Evolutionary conservation across 2,888 invertebrate species (phyloP).

Genomic region (Cantharis flavilabris): DNA sequence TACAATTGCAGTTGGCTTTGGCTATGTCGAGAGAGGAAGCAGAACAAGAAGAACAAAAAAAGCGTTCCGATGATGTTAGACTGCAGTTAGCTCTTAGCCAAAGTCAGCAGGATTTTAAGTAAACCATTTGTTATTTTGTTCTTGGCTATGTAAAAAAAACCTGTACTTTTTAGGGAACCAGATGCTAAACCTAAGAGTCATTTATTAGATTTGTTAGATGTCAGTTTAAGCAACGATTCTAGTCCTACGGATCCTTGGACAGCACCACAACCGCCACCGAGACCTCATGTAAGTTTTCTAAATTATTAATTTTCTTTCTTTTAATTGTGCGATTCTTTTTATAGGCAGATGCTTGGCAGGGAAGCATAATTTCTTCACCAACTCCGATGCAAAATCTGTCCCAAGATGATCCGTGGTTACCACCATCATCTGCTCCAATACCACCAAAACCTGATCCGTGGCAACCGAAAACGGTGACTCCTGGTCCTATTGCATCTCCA

Average conservation of each 20-base stretch:
- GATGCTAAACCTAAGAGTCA: constrained; percentile 59
- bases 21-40: constrained; percentile 99
- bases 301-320: not conserved
- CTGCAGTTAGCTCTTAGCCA: constrained; percentile 92
- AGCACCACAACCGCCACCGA: constrained; percentile 58
- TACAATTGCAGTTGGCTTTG: constrained; percentile 95
- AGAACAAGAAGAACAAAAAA: constrained; percentile 91
- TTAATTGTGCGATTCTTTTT: constrained; percentile 47
- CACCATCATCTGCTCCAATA: constrained; percentile 43
- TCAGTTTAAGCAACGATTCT: constrained; percentile 69
- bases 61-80: constrained; percentile 94
- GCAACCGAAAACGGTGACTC: constrained; percentile 33
- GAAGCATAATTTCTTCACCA: constrained; percentile 52
- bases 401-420: constrained; percentile 66
- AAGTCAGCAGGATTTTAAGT: constrained; percentile 92
- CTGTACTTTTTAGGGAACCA: constrained; percentile 43
- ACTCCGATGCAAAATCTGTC: constrained; percentile 37
- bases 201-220: constrained; percentile 82
- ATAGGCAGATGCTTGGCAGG: constrained; percentile 69
- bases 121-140: constrained; percentile 31
- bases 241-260: constrained; percentile 77
- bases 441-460: constrained; percentile 37
- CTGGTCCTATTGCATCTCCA: constrained; percentile 40
- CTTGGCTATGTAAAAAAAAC: not conserved
- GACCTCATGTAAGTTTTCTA: constrained; percentile 45